Evolutionary conservation across 2,888 invertebrate genomes (phyloP).

Genomic region (Chalcosyrphus nemorum): DNA sequence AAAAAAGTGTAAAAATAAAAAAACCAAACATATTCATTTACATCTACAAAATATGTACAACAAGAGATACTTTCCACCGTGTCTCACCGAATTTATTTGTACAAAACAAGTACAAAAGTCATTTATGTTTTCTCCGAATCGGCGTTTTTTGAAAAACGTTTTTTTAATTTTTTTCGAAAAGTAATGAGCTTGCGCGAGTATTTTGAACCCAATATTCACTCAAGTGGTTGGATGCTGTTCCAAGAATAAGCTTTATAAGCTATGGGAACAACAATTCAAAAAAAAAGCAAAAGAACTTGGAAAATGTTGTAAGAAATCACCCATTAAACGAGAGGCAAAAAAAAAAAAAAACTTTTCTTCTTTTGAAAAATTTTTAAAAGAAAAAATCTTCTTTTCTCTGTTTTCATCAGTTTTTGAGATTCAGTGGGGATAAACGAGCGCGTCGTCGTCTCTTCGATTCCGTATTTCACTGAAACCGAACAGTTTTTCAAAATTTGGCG

Average conservation of each 20-base stretch:
- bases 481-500: constrained; percentile 68
- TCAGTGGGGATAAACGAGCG: constrained; percentile 61
- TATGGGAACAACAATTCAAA: constrained; percentile 33
- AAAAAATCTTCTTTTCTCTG: constrained; percentile 44
- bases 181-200: constrained; percentile 31
- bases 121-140: constrained; percentile 5
- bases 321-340: constrained; percentile 29
- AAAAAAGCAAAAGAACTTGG: constrained; percentile 73
- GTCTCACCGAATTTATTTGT: neutral
- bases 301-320: constrained; percentile 54
- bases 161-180: too few relatives aligned
- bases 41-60: constrained; percentile 3
- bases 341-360: constrained; percentile 32
- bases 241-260: constrained; percentile 36
- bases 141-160: neutral
- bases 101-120: constrained; percentile 5
- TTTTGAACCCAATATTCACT: constrained; percentile 49
- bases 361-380: constrained; percentile 12
- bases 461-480: constrained; percentile 16
- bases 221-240: constrained; percentile 37
- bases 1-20: constrained; percentile 27
- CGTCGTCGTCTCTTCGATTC: constrained; percentile 42
- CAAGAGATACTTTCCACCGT: neutral
- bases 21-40: constrained; percentile 5
- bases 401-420: constrained; percentile 73